These are phyloP conservation scores for Acipenser ruthenus DNA, from an alignment of 2,797 vertebrate species.

Conservation along the genomic window DNA sequence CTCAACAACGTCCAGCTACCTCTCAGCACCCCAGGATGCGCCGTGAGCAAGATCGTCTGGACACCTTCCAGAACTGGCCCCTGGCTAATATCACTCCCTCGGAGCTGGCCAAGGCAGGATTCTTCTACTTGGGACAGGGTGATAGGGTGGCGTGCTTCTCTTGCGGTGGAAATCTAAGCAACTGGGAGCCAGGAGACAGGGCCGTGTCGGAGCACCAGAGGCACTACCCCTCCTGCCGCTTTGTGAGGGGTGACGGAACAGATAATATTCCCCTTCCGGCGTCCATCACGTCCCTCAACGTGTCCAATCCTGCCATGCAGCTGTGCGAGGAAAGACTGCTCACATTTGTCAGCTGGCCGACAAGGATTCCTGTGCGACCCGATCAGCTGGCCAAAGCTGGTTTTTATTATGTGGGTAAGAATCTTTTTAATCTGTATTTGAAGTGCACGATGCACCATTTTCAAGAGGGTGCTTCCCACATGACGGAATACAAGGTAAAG, in stretches of 20 bases:
- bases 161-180: constrained; percentile 85
- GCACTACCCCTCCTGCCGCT: constrained; percentile 86
- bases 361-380: constrained; percentile 80
- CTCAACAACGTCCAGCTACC: constrained; percentile 61
- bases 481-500: no score
- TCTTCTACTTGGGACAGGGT: constrained; percentile 81
- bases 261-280: constrained; percentile 57
- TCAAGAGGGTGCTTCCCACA: no score
- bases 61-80: constrained; percentile 75
- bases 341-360: constrained; percentile 87
- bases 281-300: constrained; percentile 57
- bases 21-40: constrained; percentile 77
- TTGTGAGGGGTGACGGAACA: constrained; percentile 68
- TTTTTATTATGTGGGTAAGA: constrained; percentile 95
- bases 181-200: constrained; percentile 93
- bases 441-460: neutral
- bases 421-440: neutral
- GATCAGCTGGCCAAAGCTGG: constrained; percentile 89
- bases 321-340: constrained; percentile 76
- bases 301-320: constrained; percentile 88
- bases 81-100: constrained; percentile 71
- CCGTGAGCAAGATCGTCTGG: constrained; percentile 81
- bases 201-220: constrained; percentile 85
- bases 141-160: constrained; percentile 90
- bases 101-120: constrained; percentile 87